A percentile compares a stretch with the other conserved stretches of the same genome.
Conservation (phyloP, 2,797 vertebrate genomes). For the Oreonectes daqikongensis region DNA sequence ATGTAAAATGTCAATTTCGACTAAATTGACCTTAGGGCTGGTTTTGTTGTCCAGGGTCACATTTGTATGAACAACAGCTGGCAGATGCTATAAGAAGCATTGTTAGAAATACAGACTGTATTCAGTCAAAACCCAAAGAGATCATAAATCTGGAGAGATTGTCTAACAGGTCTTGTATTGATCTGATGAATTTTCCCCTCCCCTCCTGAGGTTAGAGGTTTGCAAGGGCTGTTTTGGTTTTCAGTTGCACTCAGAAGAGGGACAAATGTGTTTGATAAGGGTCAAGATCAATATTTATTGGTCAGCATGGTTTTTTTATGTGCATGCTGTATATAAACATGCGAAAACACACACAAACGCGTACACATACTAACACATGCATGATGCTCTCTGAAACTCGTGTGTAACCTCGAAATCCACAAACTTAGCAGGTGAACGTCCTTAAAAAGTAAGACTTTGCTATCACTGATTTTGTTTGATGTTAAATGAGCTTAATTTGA, state of each 20-base stretch:
- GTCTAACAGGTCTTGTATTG: slow-evolving; percentile 28
- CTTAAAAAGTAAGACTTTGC: slow-evolving; percentile 10
- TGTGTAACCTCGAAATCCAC: neutral
- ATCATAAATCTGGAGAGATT: slow-evolving; percentile 50
- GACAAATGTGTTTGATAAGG: slow-evolving; percentile 69
- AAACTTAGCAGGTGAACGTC: slow-evolving; percentile 12
- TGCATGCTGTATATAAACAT: slow-evolving; percentile 64
- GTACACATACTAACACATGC: slow-evolving; percentile 41
- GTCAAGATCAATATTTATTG: slow-evolving; percentile 73
- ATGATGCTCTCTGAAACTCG: neutral
- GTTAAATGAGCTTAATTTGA: slow-evolving; percentile 72
- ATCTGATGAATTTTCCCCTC: slow-evolving; percentile 28
- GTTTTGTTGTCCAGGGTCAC: too few relatives aligned
- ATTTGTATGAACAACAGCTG: slow-evolving; percentile 69
- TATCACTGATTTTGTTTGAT: slow-evolving; percentile 76
- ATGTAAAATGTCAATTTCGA: too few relatives aligned
- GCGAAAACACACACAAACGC: slow-evolving; percentile 30
- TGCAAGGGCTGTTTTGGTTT: slow-evolving; percentile 64
- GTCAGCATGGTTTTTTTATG: slow-evolving; percentile 68
- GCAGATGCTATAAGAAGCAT: slow-evolving; percentile 66
- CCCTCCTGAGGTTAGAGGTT: slow-evolving; percentile 60
- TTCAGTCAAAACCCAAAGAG: slow-evolving; percentile 58
- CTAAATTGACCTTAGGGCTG: too few relatives aligned
- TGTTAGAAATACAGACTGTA: slow-evolving; percentile 68
- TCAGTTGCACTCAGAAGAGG: slow-evolving; percentile 69